Conservation (phyloP, 2,888 invertebrate genomes). For the Platycnemis pennipes region DNA sequence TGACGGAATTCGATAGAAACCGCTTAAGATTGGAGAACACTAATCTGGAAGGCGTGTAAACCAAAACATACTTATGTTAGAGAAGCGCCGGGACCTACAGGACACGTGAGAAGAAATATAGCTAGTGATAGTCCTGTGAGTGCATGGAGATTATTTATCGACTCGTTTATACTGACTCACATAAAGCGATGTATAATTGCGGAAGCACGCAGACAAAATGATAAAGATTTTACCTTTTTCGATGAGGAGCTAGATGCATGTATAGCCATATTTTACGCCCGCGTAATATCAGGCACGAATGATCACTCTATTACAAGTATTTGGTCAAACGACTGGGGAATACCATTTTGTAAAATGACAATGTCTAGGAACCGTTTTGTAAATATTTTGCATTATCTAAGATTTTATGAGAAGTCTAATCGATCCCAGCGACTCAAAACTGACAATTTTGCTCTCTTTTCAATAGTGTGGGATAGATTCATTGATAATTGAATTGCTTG, state of each 20-base stretch:
- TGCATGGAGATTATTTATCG: neutral
- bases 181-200: neutral
- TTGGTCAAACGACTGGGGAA: neutral
- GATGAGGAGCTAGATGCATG: neutral
- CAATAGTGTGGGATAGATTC: conserved; percentile 2
- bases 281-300: neutral
- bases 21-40: neutral
- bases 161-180: neutral
- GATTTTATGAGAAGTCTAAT: conserved; percentile 13
- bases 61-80: neutral
- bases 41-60: neutral
- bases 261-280: neutral
- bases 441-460: conserved; percentile 16
- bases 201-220: neutral
- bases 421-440: neutral
- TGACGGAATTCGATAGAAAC: neutral
- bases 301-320: neutral
- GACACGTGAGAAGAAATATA: neutral
- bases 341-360: conserved; percentile 13
- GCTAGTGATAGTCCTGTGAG: neutral
- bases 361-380: conserved; percentile 8
- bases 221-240: neutral
- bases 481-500: conserved; percentile 8
- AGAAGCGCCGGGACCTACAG: neutral
- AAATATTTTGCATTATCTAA: conserved; percentile 4